These are phyloP conservation scores for Drosophila longiperda DNA, from an alignment of 2,888 invertebrate genomes.

Conservation along the genomic window DNA sequence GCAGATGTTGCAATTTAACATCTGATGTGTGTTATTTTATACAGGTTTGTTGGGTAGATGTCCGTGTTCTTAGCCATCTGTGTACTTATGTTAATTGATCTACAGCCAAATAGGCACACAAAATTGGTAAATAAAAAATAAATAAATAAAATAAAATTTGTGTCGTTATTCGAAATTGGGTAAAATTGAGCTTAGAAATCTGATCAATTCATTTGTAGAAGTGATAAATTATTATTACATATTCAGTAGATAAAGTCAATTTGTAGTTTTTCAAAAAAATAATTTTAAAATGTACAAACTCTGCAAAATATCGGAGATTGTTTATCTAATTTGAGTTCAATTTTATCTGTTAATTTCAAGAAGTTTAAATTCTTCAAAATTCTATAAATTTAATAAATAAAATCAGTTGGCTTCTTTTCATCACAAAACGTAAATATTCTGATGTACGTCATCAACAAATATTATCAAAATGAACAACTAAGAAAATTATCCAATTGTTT, in stretches of 20 bases:
- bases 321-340: neutral
- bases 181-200: neutral
- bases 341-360: neutral
- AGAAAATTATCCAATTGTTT: neutral
- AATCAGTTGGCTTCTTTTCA: neutral
- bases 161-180: neutral
- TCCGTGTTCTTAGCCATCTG: neutral
- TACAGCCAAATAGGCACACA: neutral
- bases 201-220: neutral
- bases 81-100: slow-evolving; percentile 33
- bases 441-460: neutral
- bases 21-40: neutral
- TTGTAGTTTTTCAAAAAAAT: neutral
- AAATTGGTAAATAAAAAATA: neutral
- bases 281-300: rapidly evolving
- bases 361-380: neutral
- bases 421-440: neutral
- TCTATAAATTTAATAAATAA: neutral
- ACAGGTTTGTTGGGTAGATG: neutral
- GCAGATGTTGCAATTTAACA: slow-evolving; percentile 20
- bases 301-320: neutral
- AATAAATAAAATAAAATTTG: neutral
- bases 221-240: neutral
- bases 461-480: neutral
- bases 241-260: neutral